Evolutionary conservation across 2,888 invertebrate genomes (phyloP).

Genomic region (Carterocephalus palaemon): DNA sequence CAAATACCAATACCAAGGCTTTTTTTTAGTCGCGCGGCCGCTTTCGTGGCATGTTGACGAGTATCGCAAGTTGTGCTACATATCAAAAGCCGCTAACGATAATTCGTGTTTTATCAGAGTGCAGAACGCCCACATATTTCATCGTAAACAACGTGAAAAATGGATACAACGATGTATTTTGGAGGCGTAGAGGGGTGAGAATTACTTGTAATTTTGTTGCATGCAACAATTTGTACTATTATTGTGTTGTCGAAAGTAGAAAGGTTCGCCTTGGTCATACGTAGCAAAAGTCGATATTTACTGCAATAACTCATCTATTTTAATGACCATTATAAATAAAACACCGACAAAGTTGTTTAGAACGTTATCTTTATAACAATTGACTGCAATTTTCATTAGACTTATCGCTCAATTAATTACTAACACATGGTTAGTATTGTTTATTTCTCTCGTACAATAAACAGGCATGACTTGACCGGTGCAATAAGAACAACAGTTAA

Average conservation of each 20-base stretch:
- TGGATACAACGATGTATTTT: conserved; percentile 50
- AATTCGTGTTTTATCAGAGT: conserved; percentile 31
- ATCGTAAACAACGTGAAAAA: conserved; percentile 31
- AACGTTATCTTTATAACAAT: conserved; percentile 29
- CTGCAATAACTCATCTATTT: conserved; percentile 2
- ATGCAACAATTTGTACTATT: conserved; percentile 29
- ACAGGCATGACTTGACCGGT: conserved; percentile 7
- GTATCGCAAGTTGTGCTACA: conserved; percentile 31
- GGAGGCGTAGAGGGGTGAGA: conserved; percentile 72
- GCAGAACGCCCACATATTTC: conserved; percentile 30
- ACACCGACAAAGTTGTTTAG: background rate
- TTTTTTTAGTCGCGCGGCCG: conserved; percentile 41
- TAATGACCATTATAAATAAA: background rate
- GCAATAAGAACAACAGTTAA: background rate
- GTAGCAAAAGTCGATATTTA: conserved; percentile 30
- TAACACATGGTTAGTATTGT: conserved; percentile 16
- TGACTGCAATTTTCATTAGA: conserved; percentile 7
- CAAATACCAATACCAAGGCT: conserved; percentile 10
- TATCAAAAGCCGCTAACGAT: conserved; percentile 31
- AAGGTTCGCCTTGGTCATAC: conserved; percentile 64
- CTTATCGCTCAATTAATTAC: conserved; percentile 2
- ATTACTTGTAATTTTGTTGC: conserved; percentile 5
- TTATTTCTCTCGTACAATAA: conserved; percentile 11
- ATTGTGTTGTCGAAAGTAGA: conserved; percentile 56
- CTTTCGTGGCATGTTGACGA: conserved; percentile 41